phyloP scores from a whole-genome alignment of 2,797 vertebrate species.

The Protosalanx chinensis region DNA sequence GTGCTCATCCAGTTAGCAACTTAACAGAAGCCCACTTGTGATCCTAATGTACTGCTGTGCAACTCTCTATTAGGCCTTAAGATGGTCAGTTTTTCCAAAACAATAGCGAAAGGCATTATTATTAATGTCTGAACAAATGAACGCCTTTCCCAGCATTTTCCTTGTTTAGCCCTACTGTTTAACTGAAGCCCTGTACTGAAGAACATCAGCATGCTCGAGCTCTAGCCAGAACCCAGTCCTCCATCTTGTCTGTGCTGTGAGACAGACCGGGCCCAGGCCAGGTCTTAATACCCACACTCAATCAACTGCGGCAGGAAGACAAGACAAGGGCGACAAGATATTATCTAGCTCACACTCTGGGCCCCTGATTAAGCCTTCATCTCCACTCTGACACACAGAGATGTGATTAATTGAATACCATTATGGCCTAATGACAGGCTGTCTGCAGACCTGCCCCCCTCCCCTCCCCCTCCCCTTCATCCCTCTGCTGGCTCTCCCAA shows the following conservation, averaged over 20 bases:
- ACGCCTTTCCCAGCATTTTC: constrained; percentile 6
- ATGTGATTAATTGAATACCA: constrained; percentile 85
- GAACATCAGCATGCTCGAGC: constrained; percentile 2
- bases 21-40: not conserved
- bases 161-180: not conserved
- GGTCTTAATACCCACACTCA: constrained; percentile 77
- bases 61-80: not conserved
- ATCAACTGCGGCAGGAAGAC: constrained; percentile 78
- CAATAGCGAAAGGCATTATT: constrained; percentile 10
- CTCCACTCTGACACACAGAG: constrained; percentile 79
- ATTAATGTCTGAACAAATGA: constrained; percentile 15
- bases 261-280: constrained; percentile 62
- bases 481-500: constrained; percentile 30
- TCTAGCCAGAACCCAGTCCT: constrained; percentile 39
- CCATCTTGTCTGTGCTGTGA: constrained; percentile 55
- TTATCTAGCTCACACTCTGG: constrained; percentile 81
- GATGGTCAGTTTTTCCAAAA: not conserved
- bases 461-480: constrained; percentile 58
- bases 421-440: constrained; percentile 83
- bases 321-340: constrained; percentile 83
- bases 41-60: not conserved
- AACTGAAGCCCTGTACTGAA: not conserved
- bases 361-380: constrained; percentile 82
- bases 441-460: constrained; percentile 71
- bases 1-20: constrained; percentile 1